These are phyloP conservation scores for Tychaedon coryphoeus DNA, from an alignment of 2,113 vertebrate species.

Conservation along the genomic window DNA sequence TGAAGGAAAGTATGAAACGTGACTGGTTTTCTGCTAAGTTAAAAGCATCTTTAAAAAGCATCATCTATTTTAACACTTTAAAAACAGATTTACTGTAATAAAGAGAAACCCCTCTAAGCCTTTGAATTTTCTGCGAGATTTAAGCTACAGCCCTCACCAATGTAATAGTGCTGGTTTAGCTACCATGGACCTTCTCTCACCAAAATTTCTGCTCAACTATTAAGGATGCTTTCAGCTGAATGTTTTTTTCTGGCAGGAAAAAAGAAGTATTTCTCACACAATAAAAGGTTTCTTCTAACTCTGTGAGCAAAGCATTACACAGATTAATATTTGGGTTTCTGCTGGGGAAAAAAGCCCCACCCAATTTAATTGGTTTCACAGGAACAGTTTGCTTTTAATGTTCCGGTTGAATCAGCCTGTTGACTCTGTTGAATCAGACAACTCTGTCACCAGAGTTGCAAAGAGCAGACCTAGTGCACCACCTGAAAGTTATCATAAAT, in stretches of 20 bases:
- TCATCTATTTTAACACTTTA: background rate
- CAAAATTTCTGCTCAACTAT: background rate
- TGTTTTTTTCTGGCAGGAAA: background rate
- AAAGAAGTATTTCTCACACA: background rate
- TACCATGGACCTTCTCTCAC: background rate
- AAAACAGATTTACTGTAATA: background rate
- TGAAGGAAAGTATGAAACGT: background rate
- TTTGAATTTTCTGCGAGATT: background rate
- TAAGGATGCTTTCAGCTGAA: background rate
- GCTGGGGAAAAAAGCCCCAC: background rate
- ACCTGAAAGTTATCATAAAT: background rate
- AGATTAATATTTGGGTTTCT: background rate
- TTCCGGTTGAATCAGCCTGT: background rate
- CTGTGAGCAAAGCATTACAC: background rate
- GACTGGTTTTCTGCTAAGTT: background rate
- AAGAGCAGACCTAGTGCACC: background rate
- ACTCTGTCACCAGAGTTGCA: background rate
- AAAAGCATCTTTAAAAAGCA: background rate
- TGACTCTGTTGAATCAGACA: no score
- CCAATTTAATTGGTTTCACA: background rate
- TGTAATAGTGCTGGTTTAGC: background rate
- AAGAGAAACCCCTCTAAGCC: background rate
- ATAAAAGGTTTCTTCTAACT: background rate
- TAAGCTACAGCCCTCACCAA: background rate
- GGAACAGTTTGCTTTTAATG: background rate